Evolutionary conservation across 2,113 vertebrate species (phyloP).

Genomic region (Tetrax tetrax): DNA sequence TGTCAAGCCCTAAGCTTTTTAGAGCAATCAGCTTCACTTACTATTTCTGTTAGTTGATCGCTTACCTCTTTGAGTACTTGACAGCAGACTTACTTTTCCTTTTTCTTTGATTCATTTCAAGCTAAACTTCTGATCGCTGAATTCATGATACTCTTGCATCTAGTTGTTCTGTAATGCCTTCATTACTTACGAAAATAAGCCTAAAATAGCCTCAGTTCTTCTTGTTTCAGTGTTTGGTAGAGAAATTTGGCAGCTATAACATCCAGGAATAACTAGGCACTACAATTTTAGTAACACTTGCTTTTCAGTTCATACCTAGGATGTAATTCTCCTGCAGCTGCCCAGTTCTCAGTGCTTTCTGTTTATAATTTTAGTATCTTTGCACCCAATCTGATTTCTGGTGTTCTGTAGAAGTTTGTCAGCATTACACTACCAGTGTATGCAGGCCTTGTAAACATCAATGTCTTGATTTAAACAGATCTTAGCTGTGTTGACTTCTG

Average conservation of each 20-base stretch:
- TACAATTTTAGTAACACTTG: neutral
- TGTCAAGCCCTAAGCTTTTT: neutral
- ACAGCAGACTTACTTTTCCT: neutral
- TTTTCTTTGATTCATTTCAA: neutral
- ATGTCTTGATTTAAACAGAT: neutral
- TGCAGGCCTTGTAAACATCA: neutral
- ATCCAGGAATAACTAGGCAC: neutral
- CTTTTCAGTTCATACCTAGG: neutral
- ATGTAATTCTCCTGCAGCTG: neutral
- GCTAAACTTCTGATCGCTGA: neutral
- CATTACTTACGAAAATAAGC: neutral
- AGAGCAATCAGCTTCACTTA: neutral
- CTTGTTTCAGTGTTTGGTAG: neutral
- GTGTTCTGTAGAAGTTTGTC: neutral
- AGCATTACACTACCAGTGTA: neutral
- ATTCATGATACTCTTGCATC: neutral
- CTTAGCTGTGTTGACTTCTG: neutral
- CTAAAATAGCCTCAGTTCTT: neutral
- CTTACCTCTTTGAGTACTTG: neutral
- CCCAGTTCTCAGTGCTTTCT: neutral
- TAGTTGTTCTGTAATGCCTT: neutral
- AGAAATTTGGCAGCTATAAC: conserved; percentile 5
- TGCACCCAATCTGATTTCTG: neutral
- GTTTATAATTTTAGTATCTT: neutral
- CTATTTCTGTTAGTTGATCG: neutral